Base-by-base conservation (phyloP, 2,888 invertebrate species). In the Eupithecia subumbrata region DNA sequence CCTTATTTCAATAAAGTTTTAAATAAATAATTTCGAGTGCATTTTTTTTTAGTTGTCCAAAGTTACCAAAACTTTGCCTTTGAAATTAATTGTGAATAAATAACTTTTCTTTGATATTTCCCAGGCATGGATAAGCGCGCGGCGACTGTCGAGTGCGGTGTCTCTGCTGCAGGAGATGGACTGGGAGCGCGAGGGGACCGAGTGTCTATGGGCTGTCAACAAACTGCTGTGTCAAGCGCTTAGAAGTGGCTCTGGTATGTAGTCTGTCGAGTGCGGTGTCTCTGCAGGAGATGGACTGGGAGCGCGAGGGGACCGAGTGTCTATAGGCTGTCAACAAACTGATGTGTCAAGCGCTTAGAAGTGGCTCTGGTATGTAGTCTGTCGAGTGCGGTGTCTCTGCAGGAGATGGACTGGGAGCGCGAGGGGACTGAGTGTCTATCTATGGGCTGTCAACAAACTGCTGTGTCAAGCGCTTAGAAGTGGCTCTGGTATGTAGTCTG, bases 111-210 rank as follows among this genome's bases (percentile, higher is more conserved):
- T n/a, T n/a, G 1, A n/a, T 52, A 52, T n/a, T 34, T 70, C 30
- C 0, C 78, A 94, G 94, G 88, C 91, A 0, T 94, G 94, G 93
- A 82, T 92, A 0, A 88, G 91, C 0, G 83, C 86, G 1, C 90
- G 91, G 1, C 90, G 94, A 1, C 82, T 87, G 8, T 81, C 88
- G 0, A 90, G 89, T 70, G 93, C 94, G 0, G 91, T 95, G 34
- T 84, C 91, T 0, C 81, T 93, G 0, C 87, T 90, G 82, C 95
- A 95, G 0, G 95, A 96, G 3, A 95, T 98, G 90, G 97, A 98
- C 89, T 98, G 98, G 98, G 97, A 97, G 82, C 95, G 93, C 1
- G 97, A 97, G 84, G 97, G 98, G 5, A 96, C 96, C 30, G 95
- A 96, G 77, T 97, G 97, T 82, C 96, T 98, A 82, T 96, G 96